phyloP scores from a whole-genome alignment of 1,140 invertebrate species.

The Zelostemma sp. region DNA sequence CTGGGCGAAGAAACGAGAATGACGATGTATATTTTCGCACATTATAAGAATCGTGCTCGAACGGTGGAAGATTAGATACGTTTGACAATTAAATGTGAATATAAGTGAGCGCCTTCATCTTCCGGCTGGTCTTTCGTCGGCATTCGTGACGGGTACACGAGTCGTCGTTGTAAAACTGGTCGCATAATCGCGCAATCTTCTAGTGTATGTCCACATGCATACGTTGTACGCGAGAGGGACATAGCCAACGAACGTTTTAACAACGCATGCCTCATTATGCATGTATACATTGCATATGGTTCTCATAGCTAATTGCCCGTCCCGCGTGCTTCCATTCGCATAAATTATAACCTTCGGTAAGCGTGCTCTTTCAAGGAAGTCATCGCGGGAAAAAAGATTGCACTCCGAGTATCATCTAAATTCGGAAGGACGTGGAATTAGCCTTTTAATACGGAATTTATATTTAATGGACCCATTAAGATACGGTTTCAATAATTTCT shows the following conservation, averaged over 20 bases:
- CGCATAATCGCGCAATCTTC: conserved; percentile 47
- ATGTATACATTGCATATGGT: conserved; percentile 36
- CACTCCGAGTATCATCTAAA: too few species aligned
- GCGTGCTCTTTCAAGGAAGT: conserved; percentile 11
- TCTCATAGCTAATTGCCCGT: conserved; percentile 43
- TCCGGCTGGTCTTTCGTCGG: conserved; percentile 36
- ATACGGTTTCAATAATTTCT: too few species aligned
- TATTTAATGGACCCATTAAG: too few species aligned
- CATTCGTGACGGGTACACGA: conserved; percentile 37
- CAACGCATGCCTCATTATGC: conserved; percentile 44
- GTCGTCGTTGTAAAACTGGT: conserved; percentile 43
- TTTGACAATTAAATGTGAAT: conserved; percentile 40
- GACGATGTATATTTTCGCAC: conserved; percentile 17
- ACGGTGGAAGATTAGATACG: conserved; percentile 20
- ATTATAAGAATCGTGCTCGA: conserved; percentile 12
- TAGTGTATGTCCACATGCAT: conserved; percentile 30
- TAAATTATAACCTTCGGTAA: conserved; percentile 21
- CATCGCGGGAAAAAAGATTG: too few species aligned
- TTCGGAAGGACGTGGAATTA: too few species aligned
- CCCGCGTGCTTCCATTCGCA: conserved; percentile 24
- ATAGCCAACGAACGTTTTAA: conserved; percentile 31
- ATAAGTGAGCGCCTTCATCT: conserved; percentile 30
- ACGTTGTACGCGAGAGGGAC: conserved; percentile 10
- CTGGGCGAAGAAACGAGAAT: too few species aligned
- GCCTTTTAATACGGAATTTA: too few species aligned